Base-by-base conservation (phyloP, 2,888 invertebrate genomes). In the Agrypnus murinus region DNA sequence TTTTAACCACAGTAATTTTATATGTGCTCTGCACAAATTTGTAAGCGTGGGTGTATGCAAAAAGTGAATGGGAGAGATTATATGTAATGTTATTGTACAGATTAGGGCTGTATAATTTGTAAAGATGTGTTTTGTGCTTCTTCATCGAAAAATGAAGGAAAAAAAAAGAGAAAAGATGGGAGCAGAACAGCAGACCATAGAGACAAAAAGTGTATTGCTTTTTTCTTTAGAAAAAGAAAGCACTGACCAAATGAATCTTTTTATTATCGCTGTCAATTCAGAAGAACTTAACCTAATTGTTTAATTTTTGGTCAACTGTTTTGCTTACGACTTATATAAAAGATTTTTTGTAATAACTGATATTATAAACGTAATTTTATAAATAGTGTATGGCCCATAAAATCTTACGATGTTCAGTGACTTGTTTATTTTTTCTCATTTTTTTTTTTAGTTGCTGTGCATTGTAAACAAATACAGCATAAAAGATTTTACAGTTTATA, bases 31-130 rank as follows among this genome's bases (percentile, higher is more conserved):
- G 78, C 79, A 79, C 80, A 77, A 70, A 46, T 70, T 72, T 74
- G 75, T 74, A 74, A 77, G 77, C 55, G 73, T 69, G 77, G 69
- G 69, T 74, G 78, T 57, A 57, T 76, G 76, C 71, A 74, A 53
- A n/a, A 71, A 70, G 58, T 70, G 78, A 74, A 74, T 67, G 75
- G 69, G 38, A 68, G 59, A 73, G 48, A 73, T 70, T 73, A 68
- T 71, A 75, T 74, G 76, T 77, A 76, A 76, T 77, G 74, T 78
- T 77, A 74, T 74, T 79, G 80, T 80, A 80, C 79, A 80, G 79
- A 77, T 66, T 71, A 71, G 66, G 80, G 81, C 82, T 82, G 81
- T 81, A 81, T 82, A 82, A 81, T 74, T 81, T 81, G 81, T 79
- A 80, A 74, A 68, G 67, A 64, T 34, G 36, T 43, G 48, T 60